Percentiles rank a stretch among this genome's conserved stretches.
Evolutionary conservation across 2,888 invertebrate genomes (phyloP).

Genomic region (Thera britannica): DNA sequence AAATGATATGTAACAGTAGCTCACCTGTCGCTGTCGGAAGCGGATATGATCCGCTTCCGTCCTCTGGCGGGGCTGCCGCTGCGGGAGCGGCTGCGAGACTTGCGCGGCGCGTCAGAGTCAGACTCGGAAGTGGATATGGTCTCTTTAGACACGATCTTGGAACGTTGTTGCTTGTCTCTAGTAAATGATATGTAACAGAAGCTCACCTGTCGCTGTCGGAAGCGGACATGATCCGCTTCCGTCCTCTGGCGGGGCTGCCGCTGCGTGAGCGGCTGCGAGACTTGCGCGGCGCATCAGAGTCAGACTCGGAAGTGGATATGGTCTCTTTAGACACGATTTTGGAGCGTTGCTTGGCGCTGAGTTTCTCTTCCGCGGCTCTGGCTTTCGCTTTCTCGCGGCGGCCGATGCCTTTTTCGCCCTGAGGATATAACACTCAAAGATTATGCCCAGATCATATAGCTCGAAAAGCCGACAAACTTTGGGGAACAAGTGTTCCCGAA

Average conservation of each 20-base stretch:
- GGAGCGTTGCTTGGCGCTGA: slow-evolving; percentile 92
- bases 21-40: slow-evolving; percentile 80
- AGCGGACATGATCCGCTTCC: slow-evolving; percentile 86
- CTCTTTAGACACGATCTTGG: slow-evolving; percentile 96
- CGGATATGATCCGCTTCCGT: slow-evolving; percentile 86
- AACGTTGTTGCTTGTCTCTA: slow-evolving; percentile 83
- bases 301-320: slow-evolving; percentile 95
- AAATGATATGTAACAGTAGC: neutral
- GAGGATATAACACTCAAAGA: slow-evolving; percentile 4
- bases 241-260: slow-evolving; percentile 74
- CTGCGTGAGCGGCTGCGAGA: slow-evolving; percentile 60
- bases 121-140: slow-evolving; percentile 97
- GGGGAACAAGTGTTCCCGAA: too few relatives aligned
- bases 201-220: slow-evolving; percentile 79
- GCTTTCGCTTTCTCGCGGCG: slow-evolving; percentile 70
- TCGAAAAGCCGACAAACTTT: too few relatives aligned
- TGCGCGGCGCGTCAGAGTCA: slow-evolving; percentile 84
- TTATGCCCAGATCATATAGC: too few relatives aligned
- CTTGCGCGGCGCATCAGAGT: slow-evolving; percentile 83
- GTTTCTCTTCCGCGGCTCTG: slow-evolving; percentile 86
- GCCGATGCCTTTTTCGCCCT: slow-evolving; percentile 75
- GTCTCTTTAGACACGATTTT: slow-evolving; percentile 97
- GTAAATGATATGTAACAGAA: neutral
- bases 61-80: slow-evolving; percentile 73
- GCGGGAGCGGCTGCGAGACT: slow-evolving; percentile 61